Evolutionary conservation across 2,113 vertebrate species (phyloP).

Genomic region (Platichthys stellatus): DNA sequence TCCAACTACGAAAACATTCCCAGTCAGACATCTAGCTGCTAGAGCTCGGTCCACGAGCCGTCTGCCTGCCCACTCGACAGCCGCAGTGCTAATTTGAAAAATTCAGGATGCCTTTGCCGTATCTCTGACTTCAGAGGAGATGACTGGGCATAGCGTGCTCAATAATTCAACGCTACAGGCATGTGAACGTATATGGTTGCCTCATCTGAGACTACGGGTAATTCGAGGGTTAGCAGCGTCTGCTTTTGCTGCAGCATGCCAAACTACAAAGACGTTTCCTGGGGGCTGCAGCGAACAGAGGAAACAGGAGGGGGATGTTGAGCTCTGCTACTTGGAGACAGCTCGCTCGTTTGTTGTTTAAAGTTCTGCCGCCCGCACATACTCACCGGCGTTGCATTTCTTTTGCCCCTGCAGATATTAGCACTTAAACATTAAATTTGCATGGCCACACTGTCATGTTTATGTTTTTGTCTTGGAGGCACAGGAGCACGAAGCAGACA

Average conservation of each 20-base stretch:
- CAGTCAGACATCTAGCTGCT: neutral
- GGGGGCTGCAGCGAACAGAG: conserved; percentile 65
- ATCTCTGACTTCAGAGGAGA: conserved; percentile 76
- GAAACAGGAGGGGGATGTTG: conserved; percentile 52
- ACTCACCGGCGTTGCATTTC: conserved; percentile 51
- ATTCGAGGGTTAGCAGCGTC: conserved; percentile 70
- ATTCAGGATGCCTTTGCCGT: conserved; percentile 57
- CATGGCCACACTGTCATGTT: conserved; percentile 70
- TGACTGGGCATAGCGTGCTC: conserved; percentile 59
- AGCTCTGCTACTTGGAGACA: conserved; percentile 68
- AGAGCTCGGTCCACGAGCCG: neutral
- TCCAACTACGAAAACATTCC: conserved; percentile 1
- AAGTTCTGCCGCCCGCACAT: conserved; percentile 52
- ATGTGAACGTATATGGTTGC: conserved; percentile 65
- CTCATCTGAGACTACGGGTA: conserved; percentile 75
- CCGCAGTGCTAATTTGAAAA: conserved; percentile 67
- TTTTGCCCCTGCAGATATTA: conserved; percentile 70
- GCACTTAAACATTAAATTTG: conserved; percentile 74
- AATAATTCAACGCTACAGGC: conserved; percentile 79
- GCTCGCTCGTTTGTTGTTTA: conserved; percentile 69
- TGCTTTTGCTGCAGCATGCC: conserved; percentile 64
- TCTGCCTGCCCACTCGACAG: conserved; percentile 35
- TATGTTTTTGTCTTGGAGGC: conserved; percentile 71
- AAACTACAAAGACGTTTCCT: conserved; percentile 76
- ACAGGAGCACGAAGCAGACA: conserved; percentile 33